Conservation (phyloP, 35 echinoderm and acorn worm genomes). For the Hemicentrotus pulcherrimus region DNA sequence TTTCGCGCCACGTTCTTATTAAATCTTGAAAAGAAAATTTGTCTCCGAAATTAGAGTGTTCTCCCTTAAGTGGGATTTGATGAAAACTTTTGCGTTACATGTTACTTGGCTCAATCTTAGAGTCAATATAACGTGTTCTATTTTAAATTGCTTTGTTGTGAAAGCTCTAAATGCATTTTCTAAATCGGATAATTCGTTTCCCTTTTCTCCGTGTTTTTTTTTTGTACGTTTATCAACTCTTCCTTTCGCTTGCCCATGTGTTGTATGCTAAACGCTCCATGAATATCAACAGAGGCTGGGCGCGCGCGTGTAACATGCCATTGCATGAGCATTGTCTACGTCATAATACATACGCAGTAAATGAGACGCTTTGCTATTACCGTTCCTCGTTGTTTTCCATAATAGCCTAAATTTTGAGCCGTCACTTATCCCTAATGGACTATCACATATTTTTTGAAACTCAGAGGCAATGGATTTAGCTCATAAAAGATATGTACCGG, state of each 20-base stretch:
- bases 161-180: background rate
- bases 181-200: background rate
- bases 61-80: slow-evolving; percentile 9
- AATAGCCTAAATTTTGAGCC: too few species aligned
- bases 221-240: background rate
- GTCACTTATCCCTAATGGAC: too few species aligned
- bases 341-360: background rate
- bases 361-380: background rate
- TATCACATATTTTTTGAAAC: background rate
- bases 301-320: background rate
- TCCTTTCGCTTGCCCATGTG: background rate
- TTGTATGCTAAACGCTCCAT: background rate
- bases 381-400: too few species aligned
- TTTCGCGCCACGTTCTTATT: background rate
- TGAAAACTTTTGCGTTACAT: background rate
- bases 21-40: background rate
- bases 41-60: background rate
- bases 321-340: background rate
- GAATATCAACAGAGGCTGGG: background rate
- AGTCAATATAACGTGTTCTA: background rate
- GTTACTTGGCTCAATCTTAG: background rate
- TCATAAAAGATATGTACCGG: background rate
- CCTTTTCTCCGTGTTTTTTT: background rate
- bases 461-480: background rate
- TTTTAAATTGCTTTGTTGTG: background rate